These are phyloP conservation scores for Plusia festucae DNA, from an alignment of 2,888 invertebrate genomes.

Conservation along the genomic window DNA sequence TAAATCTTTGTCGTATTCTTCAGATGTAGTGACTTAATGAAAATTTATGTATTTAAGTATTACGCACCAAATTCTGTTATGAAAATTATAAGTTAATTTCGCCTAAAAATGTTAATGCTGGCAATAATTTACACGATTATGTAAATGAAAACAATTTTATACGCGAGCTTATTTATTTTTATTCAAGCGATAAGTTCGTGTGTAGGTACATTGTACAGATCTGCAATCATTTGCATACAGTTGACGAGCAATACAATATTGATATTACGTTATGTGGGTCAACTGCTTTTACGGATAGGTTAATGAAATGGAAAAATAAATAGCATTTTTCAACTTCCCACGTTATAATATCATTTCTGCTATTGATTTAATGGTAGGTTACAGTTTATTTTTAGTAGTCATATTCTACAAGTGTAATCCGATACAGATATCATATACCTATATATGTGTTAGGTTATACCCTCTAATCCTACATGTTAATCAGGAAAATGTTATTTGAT, in stretches of 20 bases:
- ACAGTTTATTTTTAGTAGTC: neutral
- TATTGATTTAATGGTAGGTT: neutral
- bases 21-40: slow-evolving; percentile 55
- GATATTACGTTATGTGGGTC: slow-evolving; percentile 37
- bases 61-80: slow-evolving; percentile 39
- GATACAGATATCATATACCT: too few relatives aligned
- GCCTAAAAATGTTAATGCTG: slow-evolving; percentile 22
- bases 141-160: slow-evolving; percentile 4
- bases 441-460: neutral
- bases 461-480: neutral
- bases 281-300: slow-evolving; percentile 17
- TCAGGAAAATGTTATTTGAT: neutral
- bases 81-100: slow-evolving; percentile 35
- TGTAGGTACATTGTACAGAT: slow-evolving; percentile 22
- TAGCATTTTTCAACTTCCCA: neutral
- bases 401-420: neutral
- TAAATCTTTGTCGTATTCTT: slow-evolving; percentile 59
- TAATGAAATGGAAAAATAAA: neutral
- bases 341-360: neutral
- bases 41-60: slow-evolving; percentile 58
- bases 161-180: slow-evolving; percentile 14
- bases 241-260: slow-evolving; percentile 29
- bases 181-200: slow-evolving; percentile 11
- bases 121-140: neutral
- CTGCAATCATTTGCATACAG: slow-evolving; percentile 31